Evolutionary conservation across 2,797 vertebrate genomes (phyloP), one percentile per base, ranked within the genome.

Genomic region (Centropyge bicolor): DNA sequence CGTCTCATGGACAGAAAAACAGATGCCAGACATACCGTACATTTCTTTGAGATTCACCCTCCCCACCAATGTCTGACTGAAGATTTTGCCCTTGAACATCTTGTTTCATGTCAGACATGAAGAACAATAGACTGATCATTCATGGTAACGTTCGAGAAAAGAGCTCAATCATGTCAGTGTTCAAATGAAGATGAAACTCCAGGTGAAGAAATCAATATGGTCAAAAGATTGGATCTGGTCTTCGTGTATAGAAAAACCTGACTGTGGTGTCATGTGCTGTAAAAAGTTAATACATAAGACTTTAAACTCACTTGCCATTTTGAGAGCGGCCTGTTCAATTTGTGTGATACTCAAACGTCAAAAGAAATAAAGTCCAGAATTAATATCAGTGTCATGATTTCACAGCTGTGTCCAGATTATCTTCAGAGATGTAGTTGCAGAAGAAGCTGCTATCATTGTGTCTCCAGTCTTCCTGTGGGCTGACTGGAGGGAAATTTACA

Each of bases 131-230:
- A 57, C 12, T 16, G 22, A 64, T 45, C 20, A 43, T 14, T 52
- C 17, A 51, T 4, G 6, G n/a, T 2, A 52, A 40, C 8, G 19
- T 65, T 54, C 43, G 19, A 1, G 16, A 59, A 43, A 78, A 36
- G 22, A 43, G 60, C 20, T 64, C 52, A 46, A 1, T 59, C 24
- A 19, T 81, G 43, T 72, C 77, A 70, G 4, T 24, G 36, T 67
- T 59, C 3, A 35, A 78, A 80, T 72, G 57, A 83, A 66, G 67
- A 76, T 46, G n/a, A 66, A 69, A 46, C n/a, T 5, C 3, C 22
- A 51, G 64, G 55, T 43, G 10, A 68, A 54, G 12, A 73, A 60
- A 83, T 80, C 45, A 11, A 83, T 72, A 59, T 31, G 27, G 27
- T 2, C n/a, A 73, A 57, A 55, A 74, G 24, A 62, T 59, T 59